phyloP scores from a whole-genome alignment of 2,888 invertebrate genomes.

The Erynnis tages region DNA sequence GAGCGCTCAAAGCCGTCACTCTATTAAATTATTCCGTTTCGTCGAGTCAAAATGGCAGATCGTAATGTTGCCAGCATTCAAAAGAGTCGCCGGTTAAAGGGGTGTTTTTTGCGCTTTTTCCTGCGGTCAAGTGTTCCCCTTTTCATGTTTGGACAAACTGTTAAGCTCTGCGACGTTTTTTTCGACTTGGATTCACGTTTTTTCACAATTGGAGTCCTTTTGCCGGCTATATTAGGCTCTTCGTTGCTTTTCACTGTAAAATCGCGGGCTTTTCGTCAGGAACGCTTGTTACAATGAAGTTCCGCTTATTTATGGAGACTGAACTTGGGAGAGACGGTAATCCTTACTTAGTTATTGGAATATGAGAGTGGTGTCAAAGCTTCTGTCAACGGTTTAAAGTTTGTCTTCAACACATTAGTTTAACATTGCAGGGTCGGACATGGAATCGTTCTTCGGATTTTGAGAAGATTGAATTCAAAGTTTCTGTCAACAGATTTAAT shows the following conservation, averaged over 20 bases:
- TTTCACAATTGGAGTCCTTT: slow-evolving; percentile 24
- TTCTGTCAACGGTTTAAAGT: too few species aligned
- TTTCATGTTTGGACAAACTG: slow-evolving; percentile 45
- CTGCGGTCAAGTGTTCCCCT: slow-evolving; percentile 48
- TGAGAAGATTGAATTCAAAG: too few species aligned
- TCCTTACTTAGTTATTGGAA: too few species aligned
- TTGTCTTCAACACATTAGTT: too few species aligned
- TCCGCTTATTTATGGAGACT: too few species aligned
- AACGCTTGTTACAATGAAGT: background rate
- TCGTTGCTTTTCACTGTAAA: background rate
- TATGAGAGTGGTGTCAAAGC: too few species aligned
- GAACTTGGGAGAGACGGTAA: too few species aligned
- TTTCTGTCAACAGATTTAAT: too few species aligned
- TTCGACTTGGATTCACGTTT: slow-evolving; percentile 21
- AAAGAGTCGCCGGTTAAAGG: slow-evolving; percentile 47
- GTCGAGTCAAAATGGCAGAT: slow-evolving; percentile 61
- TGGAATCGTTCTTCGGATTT: too few species aligned
- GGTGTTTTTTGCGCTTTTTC: slow-evolving; percentile 42
- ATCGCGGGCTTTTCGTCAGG: background rate
- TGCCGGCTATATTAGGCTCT: slow-evolving; percentile 11
- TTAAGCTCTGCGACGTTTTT: slow-evolving; percentile 31
- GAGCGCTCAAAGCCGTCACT: slow-evolving; percentile 56
- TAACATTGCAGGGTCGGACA: too few species aligned
- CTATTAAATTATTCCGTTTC: slow-evolving; percentile 76
- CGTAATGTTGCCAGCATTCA: slow-evolving; percentile 65